These are phyloP conservation scores for Phalacrocorax carbo DNA, from an alignment of 2,113 vertebrate species.

Conservation along the genomic window DNA sequence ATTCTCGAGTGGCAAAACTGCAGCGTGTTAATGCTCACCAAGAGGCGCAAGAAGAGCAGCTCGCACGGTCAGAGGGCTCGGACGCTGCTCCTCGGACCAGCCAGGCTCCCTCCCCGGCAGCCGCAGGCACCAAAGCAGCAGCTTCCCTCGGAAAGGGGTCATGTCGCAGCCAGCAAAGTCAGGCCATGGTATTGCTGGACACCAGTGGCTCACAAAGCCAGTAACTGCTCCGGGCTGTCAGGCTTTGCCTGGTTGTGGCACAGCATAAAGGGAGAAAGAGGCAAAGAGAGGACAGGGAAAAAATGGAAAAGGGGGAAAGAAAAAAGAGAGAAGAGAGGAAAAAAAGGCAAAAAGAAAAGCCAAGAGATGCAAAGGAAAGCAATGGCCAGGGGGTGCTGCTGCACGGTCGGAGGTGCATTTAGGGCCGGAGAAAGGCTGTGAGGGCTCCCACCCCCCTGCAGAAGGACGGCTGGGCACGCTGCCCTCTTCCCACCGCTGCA, in stretches of 20 bases:
- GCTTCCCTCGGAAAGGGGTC: background rate
- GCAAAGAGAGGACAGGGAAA: background rate
- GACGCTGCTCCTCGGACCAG: background rate
- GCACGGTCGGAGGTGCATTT: too few species aligned
- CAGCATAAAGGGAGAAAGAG: background rate
- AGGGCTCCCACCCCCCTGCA: background rate
- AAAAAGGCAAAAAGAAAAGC: background rate
- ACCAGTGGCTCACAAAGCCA: background rate
- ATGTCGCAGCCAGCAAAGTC: background rate
- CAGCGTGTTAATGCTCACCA: background rate
- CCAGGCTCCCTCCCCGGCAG: background rate
- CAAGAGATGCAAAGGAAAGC: background rate
- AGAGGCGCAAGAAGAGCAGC: background rate
- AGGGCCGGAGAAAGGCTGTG: background rate
- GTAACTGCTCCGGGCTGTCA: background rate
- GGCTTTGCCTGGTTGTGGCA: background rate
- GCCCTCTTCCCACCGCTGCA: background rate
- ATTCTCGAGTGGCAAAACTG: background rate
- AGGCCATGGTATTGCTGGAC: background rate
- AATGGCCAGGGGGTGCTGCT: background rate
- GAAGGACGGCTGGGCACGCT: background rate
- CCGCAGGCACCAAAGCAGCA: background rate
- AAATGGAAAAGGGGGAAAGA: background rate
- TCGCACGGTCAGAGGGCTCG: background rate
- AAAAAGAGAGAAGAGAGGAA: fast-evolving